Evolutionary conservation across 92 coral and sea anemone genomes (phyloP), one percentile per base, ranked within the genome.

Genomic region (Diadumene lineata): DNA sequence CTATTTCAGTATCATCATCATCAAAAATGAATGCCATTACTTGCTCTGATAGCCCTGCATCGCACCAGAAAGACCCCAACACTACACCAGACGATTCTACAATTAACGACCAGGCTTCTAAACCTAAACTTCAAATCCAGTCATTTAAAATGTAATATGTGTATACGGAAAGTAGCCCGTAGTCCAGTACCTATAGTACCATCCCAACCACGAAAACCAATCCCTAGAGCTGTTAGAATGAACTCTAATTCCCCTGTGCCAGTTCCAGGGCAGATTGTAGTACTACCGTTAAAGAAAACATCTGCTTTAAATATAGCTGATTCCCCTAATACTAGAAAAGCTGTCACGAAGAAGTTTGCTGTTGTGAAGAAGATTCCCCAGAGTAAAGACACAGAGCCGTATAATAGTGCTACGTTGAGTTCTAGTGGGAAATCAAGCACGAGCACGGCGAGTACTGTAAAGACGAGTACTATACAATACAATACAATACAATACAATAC

Each of bases 391-490:
- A 80, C 79, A 11, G 96, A 86, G 27, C n/a, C n/a, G n/a, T 96
- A 96, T 74, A 88, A 91, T 33, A 96, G 97, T 71, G 87, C 88
- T 29, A 96, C 93, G 34, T 84, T 94, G 81, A 89, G 99, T 80
- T 90, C 96, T 11, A 92, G 97, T 38, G 76, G 79, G 31, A 82
- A 82, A 48, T 82, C 85, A 21, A 72, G 84, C 43, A 84, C 84
- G 6, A 93, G 96, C 29, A 96, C 97, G 34, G 99, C 99, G 4
- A 96, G 99, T 72, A 96, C 99, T 19, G 94, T 96, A 23, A 93
- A 93, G 82, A 96, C 96, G 75, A 96, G 99, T 56, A 93, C 99
- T 8, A 87, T 90, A n/a, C n/a, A n/a, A n/a, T n/a, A n/a, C n/a
- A n/a, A n/a, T n/a, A n/a, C n/a, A n/a, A n/a, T n/a, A n/a, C n/a